phyloP scores from a whole-genome alignment of 2,797 vertebrate species.

The Sylvilagus floridanus region DNA sequence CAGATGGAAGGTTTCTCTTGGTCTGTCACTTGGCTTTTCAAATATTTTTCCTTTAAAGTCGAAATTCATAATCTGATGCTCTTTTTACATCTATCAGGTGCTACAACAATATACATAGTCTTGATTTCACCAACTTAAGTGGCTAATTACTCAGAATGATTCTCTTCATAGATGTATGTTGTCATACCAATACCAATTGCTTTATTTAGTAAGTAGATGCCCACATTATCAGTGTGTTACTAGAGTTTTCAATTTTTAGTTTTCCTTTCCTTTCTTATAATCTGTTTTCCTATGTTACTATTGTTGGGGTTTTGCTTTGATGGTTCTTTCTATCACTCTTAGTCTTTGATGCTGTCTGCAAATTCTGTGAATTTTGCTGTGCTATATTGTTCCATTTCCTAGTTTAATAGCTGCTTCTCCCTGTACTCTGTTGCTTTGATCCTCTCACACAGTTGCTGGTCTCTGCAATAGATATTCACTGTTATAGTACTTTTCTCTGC shows the following conservation, averaged over 20 bases:
- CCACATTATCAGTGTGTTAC: background rate
- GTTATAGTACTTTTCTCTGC: background rate
- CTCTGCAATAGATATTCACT: background rate
- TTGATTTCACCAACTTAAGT: background rate
- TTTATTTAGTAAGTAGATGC: background rate
- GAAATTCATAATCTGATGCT: background rate
- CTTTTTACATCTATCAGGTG: background rate
- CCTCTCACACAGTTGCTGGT: background rate
- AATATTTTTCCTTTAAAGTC: background rate
- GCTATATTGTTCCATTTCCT: fast-evolving
- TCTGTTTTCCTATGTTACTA: background rate
- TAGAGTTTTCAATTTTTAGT: background rate
- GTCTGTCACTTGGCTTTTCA: no score
- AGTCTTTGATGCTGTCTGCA: background rate
- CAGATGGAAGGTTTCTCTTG: no score
- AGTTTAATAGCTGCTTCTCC: background rate
- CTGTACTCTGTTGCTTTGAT: background rate
- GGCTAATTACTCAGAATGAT: background rate
- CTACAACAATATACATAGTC: background rate
- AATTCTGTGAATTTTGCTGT: background rate
- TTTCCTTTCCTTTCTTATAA: background rate
- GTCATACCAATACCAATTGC: background rate
- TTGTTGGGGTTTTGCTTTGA: background rate
- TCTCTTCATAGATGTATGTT: background rate
- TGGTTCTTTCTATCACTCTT: background rate